Percentiles rank a stretch among this genome's conserved stretches.
Conservation (phyloP, 92 coral and sea anemone species). For the Zoanthus solanderi region DNA sequence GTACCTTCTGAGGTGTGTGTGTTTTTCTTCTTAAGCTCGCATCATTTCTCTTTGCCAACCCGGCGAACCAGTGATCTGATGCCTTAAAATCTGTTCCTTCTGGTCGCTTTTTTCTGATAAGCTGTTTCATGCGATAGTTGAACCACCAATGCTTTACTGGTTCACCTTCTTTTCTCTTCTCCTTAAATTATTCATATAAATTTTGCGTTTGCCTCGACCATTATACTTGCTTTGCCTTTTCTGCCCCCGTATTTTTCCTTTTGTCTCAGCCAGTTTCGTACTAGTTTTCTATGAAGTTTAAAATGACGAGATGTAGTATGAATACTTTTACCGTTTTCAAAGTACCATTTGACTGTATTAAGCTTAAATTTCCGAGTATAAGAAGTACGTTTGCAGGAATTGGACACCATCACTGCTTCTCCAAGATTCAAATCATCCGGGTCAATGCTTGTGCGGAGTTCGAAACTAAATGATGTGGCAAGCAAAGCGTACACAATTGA, state of each 20-base stretch:
- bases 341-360: slow-evolving; percentile 7
- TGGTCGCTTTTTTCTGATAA: slow-evolving; percentile 7
- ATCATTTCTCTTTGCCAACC: neutral
- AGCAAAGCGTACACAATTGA: no score
- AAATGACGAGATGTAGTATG: neutral
- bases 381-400: slow-evolving; percentile 12
- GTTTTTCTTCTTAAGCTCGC: slow-evolving; percentile 14
- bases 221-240: no score
- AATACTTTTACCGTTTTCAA: slow-evolving; percentile 11
- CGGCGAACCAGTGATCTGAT: slow-evolving; percentile 24
- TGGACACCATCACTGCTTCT: slow-evolving; percentile 25
- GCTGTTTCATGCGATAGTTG: slow-evolving; percentile 24
- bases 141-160: slow-evolving; percentile 46
- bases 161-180: slow-evolving; percentile 36
- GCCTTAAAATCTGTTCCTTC: slow-evolving; percentile 25
- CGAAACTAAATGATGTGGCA: no score
- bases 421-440: no score
- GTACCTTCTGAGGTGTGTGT: slow-evolving; percentile 7
- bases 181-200: slow-evolving; percentile 31
- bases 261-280: slow-evolving; percentile 12
- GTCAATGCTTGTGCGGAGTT: no score
- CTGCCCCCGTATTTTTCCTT: neutral
- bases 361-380: slow-evolving; percentile 10
- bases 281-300: neutral
- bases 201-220: neutral